Base-by-base conservation (phyloP, 2,113 vertebrate genomes). In the Saimiri boliviensis region DNA sequence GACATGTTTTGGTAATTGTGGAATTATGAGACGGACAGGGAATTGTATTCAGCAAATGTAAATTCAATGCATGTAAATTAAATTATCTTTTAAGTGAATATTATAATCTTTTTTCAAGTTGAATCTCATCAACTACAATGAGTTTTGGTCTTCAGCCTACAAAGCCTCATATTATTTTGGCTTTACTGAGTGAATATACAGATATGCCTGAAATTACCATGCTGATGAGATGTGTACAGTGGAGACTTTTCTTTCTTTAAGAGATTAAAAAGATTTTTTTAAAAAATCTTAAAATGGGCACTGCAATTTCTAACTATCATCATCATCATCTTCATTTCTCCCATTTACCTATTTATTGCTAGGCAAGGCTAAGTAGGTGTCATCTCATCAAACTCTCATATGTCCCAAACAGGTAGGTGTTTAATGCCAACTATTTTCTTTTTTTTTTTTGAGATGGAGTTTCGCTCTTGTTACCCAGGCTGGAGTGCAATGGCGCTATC, bases 51-150 rank as follows among this genome's bases (percentile, higher is more conserved):
- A 86, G 47, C 21, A 47, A 35, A 5, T 35, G 30, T 16, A 35
- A 86, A 63, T 35, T 23, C 73, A 83, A 16, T 47, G 77, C 16
- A 7, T 74, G 16, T 32, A 25, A 79, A 91, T 82, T 70, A 74
- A 79, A 60, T 70, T 52, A 32, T 52, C 47, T 89, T 58, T 70
- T 25, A 66, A 54, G 35, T 37, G 77, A 52, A 35, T 40, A 42
- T 88, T 47, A 45, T 56, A 9, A 19, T 66, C 20, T 73, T 23
- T 47, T 85, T 84, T 37, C 25, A 74, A 71, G n/a, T 56, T 47
- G 32, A 68, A 0, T 93, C 25, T 86, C 45, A 20, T 68, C 16
- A 25, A 8, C 32, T 42, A 0, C n/a, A 80, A 0, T 3, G 30
- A 82, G 71, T 80, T 94, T 82, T 16, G 21, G 52, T 80, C 89